phyloP scores from a whole-genome alignment of 2,113 vertebrate genomes.

The Silurus asotus region DNA sequence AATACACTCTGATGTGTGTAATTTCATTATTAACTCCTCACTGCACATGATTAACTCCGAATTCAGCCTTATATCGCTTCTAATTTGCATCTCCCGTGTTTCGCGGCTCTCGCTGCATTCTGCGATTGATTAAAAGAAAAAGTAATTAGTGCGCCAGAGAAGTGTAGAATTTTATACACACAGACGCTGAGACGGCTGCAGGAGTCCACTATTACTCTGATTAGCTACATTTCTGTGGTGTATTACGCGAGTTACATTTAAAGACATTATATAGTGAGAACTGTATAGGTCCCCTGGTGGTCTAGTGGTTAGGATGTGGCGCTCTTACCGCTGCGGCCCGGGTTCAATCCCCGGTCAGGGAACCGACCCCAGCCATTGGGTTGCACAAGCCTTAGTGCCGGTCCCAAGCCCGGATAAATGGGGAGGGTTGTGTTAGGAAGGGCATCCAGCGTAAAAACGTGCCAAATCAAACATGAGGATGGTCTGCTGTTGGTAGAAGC shows the following conservation, averaged over 20 bases:
- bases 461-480: too few relatives aligned
- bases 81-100: conserved; percentile 1
- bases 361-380: too few relatives aligned
- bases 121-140: conserved; percentile 13
- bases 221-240: not conserved
- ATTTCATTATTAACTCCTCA: conserved; percentile 26
- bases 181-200: not conserved
- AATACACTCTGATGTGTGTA: conserved; percentile 18
- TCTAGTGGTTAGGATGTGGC: too few relatives aligned
- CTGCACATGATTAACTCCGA: conserved; percentile 5
- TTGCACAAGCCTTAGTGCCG: too few relatives aligned
- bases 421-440: too few relatives aligned
- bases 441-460: too few relatives aligned
- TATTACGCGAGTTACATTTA: not conserved
- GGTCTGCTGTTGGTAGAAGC: too few relatives aligned
- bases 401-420: too few relatives aligned
- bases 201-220: not conserved
- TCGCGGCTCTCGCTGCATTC: not conserved
- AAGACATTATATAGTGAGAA: not conserved
- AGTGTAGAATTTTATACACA: not conserved
- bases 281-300: not conserved
- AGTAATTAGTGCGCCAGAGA: not conserved
- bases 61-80: not conserved
- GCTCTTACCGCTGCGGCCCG: too few relatives aligned
- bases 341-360: too few relatives aligned